phyloP scores from a whole-genome alignment of 2,888 invertebrate genomes.

The Heliconius sara region DNA sequence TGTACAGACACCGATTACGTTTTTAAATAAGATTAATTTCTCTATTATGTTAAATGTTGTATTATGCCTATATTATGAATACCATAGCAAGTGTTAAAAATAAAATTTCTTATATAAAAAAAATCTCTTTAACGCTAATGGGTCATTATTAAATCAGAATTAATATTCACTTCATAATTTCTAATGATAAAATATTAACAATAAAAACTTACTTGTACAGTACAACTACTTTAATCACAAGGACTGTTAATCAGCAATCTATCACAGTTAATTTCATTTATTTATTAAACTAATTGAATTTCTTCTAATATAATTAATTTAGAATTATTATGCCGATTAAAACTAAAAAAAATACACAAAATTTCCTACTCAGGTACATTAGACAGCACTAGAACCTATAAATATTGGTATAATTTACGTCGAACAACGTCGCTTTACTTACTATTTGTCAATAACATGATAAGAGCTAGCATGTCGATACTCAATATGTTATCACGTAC shows the following conservation, averaged over 20 bases:
- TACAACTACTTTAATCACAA: conserved; percentile 1
- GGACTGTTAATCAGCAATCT: background rate
- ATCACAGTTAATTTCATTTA: background rate
- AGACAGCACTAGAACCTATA: background rate
- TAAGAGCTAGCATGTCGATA: conserved; percentile 62
- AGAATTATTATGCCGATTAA: background rate
- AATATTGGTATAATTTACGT: background rate
- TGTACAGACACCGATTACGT: no score
- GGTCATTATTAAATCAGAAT: background rate
- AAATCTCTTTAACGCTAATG: background rate
- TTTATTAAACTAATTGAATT: background rate
- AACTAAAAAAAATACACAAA: background rate
- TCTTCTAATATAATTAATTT: background rate
- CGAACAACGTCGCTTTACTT: conserved; percentile 23
- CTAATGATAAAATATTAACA: background rate
- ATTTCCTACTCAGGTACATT: background rate
- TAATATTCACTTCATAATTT: background rate
- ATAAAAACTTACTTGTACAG: background rate
- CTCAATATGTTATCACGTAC: conserved; percentile 64
- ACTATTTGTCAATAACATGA: conserved; percentile 53
- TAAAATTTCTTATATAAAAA: no score
- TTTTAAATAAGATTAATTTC: no score
- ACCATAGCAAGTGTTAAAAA: no score
- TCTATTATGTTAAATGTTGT: no score
- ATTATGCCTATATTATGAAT: no score